Percentiles rank a stretch among this genome's conserved stretches.
Conservation (phyloP, 2,888 invertebrate genomes). For the Proisotoma minuta region DNA sequence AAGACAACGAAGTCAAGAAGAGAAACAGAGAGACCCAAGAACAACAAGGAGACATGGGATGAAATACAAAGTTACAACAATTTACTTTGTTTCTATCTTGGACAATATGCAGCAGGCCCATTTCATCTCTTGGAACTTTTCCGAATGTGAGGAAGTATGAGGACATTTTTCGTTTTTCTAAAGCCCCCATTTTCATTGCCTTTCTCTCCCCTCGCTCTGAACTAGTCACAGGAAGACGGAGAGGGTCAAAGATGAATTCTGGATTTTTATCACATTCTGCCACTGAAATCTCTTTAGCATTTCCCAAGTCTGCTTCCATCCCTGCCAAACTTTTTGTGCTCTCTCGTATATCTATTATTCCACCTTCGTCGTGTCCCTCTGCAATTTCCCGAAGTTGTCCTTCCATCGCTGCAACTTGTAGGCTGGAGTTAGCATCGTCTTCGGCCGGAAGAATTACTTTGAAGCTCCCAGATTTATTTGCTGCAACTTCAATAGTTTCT, state of each 20-base stretch:
- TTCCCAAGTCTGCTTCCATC: neutral
- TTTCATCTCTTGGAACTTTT: constrained; percentile 39
- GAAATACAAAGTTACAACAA: constrained; percentile 32
- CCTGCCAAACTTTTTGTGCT: neutral
- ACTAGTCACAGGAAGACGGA: neutral
- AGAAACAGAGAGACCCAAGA: constrained; percentile 32
- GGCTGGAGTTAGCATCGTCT: too few species aligned
- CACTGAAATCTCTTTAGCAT: neutral
- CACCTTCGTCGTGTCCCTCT: neutral
- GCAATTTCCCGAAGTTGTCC: neutral
- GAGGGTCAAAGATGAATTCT: constrained; percentile 4
- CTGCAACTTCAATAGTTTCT: constrained; percentile 19
- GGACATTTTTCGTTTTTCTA: constrained; percentile 11
- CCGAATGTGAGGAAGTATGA: constrained; percentile 24
- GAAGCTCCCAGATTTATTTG: neutral
- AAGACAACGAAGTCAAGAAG: constrained; percentile 39
- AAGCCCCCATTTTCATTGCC: neutral
- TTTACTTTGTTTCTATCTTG: constrained; percentile 35
- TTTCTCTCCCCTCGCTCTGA: neutral
- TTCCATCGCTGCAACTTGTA: neutral
- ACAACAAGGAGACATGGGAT: constrained; percentile 35
- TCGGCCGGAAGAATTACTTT: too few species aligned
- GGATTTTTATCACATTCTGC: neutral
- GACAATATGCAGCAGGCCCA: constrained; percentile 42
- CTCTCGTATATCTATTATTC: neutral